A percentile compares a stretch with the other conserved stretches of the same genome.
Evolutionary conservation across 2,797 vertebrate species (phyloP).

Genomic region (Perodicticus potto): DNA sequence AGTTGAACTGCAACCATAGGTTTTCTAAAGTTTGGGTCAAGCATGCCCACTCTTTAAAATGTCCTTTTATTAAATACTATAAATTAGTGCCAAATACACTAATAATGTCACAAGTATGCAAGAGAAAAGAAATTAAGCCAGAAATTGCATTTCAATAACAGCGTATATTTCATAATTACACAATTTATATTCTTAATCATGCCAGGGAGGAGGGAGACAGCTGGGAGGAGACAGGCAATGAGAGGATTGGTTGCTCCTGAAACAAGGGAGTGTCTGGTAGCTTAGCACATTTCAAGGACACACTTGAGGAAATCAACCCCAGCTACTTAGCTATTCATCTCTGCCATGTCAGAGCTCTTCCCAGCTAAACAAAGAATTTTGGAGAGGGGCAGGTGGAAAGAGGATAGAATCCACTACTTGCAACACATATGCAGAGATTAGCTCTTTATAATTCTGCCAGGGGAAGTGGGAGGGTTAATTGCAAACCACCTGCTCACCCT

Average conservation of each 20-base stretch:
- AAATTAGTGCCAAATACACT: neutral
- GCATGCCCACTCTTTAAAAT: neutral
- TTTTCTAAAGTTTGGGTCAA: neutral
- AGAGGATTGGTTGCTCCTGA: neutral
- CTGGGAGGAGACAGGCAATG: neutral
- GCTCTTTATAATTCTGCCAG: slow-evolving; percentile 15
- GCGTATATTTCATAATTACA: neutral
- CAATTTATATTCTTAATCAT: neutral
- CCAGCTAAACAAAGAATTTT: slow-evolving; percentile 23
- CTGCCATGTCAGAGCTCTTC: neutral
- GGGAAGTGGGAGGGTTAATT: neutral
- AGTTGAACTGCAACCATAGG: neutral
- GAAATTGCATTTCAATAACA: neutral
- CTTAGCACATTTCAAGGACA: neutral
- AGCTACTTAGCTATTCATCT: neutral
- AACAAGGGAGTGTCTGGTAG: neutral
- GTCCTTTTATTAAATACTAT: neutral
- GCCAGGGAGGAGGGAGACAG: neutral
- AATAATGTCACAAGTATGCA: neutral
- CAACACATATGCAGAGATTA: neutral
- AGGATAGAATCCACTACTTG: slow-evolving; percentile 55
- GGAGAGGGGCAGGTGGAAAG: neutral
- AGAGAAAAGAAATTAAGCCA: neutral
- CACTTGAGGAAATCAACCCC: neutral
- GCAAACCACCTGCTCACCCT: slow-evolving; percentile 34